Evolutionary conservation across 2,797 vertebrate genomes (phyloP).

Genomic region (Valencia hispanica): DNA sequence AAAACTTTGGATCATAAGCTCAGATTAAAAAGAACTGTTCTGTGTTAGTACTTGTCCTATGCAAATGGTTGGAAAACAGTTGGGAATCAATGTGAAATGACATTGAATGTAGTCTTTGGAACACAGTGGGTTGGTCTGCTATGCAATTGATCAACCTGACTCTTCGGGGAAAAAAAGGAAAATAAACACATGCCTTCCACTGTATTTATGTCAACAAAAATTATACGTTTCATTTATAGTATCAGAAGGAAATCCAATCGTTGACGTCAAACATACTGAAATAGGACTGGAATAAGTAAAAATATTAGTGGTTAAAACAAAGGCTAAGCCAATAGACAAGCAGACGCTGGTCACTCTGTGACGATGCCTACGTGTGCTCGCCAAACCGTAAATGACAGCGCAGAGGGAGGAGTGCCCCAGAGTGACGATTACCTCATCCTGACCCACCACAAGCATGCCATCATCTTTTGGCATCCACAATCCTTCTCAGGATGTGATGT

Average conservation of each 20-base stretch:
- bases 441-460: slow-evolving; percentile 48
- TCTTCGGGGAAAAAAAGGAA: slow-evolving; percentile 4
- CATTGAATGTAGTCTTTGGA: slow-evolving; percentile 32
- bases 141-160: slow-evolving; percentile 41
- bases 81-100: slow-evolving; percentile 31
- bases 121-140: slow-evolving; percentile 21
- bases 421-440: slow-evolving; percentile 53
- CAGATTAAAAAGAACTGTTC: slow-evolving; percentile 50
- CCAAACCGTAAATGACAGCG: slow-evolving; percentile 49
- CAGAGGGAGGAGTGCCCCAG: slow-evolving; percentile 52
- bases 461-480: slow-evolving; percentile 46
- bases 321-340: slow-evolving; percentile 39
- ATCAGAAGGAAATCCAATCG: slow-evolving; percentile 42
- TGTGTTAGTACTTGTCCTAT: slow-evolving; percentile 46
- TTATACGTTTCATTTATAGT: slow-evolving; percentile 37
- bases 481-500: slow-evolving; percentile 48
- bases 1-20: slow-evolving; percentile 65
- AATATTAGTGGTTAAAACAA: slow-evolving; percentile 41
- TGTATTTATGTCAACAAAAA: slow-evolving; percentile 37
- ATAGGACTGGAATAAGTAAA: slow-evolving; percentile 17
- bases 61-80: slow-evolving; percentile 41
- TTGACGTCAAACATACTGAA: slow-evolving; percentile 48
- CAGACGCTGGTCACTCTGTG: slow-evolving; percentile 40
- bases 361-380: slow-evolving; percentile 34
- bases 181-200: slow-evolving; percentile 37